Evolutionary conservation across 1,140 invertebrate genomes (phyloP), one percentile per base, ranked within the genome.

Genomic region (Drosophila suzukii): DNA sequence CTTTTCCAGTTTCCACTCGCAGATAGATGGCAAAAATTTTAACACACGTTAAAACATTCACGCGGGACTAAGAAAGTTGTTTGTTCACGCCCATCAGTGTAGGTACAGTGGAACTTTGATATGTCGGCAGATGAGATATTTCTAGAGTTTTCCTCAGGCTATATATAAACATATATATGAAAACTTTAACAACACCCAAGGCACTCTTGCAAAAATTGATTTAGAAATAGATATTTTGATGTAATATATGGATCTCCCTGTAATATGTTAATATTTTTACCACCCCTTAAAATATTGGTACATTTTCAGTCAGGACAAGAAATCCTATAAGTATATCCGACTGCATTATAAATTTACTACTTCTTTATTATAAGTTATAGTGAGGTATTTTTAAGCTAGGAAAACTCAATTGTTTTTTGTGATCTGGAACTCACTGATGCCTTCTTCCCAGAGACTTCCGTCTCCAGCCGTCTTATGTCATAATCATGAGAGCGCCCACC

Each of bases 1-100:
- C 55, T 70, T 73, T 70, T 86, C 67, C 57, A 41, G 65, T 66
- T 60, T 77, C 49, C 75, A 61, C 66, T 72, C 51, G 65, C 75
- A 65, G 75, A 62, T 73, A 79, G 84, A 79, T 88, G 84, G 67
- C 57, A 80, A 83, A 89, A 73, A 89, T 68, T 88, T 88, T 72
- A 70, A 73, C 76, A 80, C 51, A 76, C 78, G 70, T 58, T 80
- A 49, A 74, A 68, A 66, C 62, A 78, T 47, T 70, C 70, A 75
- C 70, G 53, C 55, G 38, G 46, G 50, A n/a, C 44, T 83, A 88
- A 82, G 83, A 86, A 88, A 86, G 78, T 82, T 86, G 70, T 82
- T 79, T 51, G 78, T 72, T 62, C 44, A 86, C 82, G 75, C 82
- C 83, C 74, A 55, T 55, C 34, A n/a, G n/a, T 20, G 11, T 39